phyloP scores from a whole-genome alignment of 2,797 vertebrate species.

The Balearica regulorum region DNA sequence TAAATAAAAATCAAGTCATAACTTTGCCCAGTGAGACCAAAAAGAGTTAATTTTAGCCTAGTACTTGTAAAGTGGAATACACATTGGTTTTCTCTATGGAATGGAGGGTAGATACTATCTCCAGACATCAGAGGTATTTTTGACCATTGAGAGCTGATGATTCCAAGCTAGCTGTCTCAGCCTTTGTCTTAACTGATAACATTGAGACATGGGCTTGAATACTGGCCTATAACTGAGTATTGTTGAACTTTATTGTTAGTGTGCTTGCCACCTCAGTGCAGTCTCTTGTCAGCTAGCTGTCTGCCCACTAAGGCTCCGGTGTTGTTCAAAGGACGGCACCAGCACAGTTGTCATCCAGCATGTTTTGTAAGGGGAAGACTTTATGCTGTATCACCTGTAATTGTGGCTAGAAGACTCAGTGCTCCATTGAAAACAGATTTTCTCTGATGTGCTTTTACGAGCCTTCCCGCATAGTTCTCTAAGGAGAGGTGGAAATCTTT shows the following conservation, averaged over 20 bases:
- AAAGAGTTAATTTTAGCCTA: neutral
- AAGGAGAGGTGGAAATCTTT: neutral
- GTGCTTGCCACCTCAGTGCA: neutral
- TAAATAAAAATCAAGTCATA: neutral
- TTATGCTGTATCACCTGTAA: neutral
- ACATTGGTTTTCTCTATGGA: neutral
- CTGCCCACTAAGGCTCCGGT: neutral
- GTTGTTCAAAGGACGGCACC: neutral
- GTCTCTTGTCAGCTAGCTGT: neutral
- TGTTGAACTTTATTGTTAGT: neutral
- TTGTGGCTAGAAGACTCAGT: neutral
- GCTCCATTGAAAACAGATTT: neutral
- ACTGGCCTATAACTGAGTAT: neutral
- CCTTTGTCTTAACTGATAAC: neutral
- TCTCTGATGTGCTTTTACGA: neutral
- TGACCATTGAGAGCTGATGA: neutral
- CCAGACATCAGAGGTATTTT: neutral
- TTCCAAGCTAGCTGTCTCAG: neutral
- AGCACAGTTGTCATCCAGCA: neutral
- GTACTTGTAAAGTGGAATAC: neutral
- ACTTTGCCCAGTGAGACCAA: neutral
- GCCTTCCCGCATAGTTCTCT: neutral
- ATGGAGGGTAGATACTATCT: neutral
- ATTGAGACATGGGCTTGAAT: neutral
- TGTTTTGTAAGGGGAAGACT: neutral